Conservation (phyloP, 2,113 vertebrate genomes). For the Apeltes quadracus region DNA sequence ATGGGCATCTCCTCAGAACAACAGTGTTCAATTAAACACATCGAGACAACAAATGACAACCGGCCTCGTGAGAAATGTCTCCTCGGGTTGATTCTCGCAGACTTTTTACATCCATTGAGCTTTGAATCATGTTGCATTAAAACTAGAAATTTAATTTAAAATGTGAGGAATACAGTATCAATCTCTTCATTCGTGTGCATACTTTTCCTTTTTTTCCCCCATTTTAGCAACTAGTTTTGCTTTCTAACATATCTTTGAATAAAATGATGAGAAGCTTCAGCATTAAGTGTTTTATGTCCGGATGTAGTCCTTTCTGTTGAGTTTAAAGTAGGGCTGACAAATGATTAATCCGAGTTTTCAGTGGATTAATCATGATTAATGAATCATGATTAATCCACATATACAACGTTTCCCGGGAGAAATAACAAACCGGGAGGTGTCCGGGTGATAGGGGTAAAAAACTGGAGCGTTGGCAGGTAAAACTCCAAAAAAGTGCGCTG, state of each 20-base stretch:
- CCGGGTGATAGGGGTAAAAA: too few species aligned
- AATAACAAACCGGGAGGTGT: too few species aligned
- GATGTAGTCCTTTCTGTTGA: slow-evolving; percentile 30
- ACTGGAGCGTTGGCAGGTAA: too few species aligned
- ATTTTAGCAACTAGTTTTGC: slow-evolving; percentile 22
- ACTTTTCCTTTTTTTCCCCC: slow-evolving; percentile 10
- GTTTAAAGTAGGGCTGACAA: too few species aligned
- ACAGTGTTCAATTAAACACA: not conserved
- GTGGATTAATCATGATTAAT: too few species aligned
- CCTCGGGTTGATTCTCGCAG: slow-evolving; percentile 41
- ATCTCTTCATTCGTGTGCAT: slow-evolving; percentile 26
- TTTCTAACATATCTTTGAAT: slow-evolving; percentile 34
- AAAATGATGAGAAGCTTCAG: slow-evolving; percentile 35
- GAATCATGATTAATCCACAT: too few species aligned
- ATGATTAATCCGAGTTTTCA: too few species aligned
- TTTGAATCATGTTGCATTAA: slow-evolving; percentile 54
- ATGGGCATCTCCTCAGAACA: not conserved
- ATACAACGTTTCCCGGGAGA: too few species aligned
- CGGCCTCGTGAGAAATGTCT: slow-evolving; percentile 36
- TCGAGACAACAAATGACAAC: not conserved
- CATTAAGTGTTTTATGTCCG: slow-evolving; percentile 40
- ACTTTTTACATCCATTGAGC: slow-evolving; percentile 30
- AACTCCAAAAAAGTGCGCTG: too few species aligned
- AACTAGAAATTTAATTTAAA: slow-evolving; percentile 27
- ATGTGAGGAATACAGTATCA: slow-evolving; percentile 9